These are phyloP conservation scores for Zaprionus capensis DNA, from an alignment of 1,140 invertebrate species.

Conservation along the genomic window DNA sequence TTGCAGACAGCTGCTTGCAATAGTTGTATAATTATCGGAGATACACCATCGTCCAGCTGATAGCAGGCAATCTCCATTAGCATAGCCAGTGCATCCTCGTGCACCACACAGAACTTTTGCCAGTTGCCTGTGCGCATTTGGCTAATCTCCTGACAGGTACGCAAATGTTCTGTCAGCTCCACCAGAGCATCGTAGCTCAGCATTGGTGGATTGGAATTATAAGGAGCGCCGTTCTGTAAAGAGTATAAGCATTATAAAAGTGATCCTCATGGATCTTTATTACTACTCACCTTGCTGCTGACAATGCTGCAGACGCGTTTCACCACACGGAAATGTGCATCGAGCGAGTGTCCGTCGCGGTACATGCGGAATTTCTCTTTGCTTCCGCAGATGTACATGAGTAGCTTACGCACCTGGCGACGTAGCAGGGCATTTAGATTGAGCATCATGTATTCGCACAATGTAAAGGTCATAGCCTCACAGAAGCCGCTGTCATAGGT, in stretches of 20 bases:
- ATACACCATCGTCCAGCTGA: conserved; percentile 96
- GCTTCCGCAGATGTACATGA: conserved; percentile 96
- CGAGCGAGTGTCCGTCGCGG: conserved; percentile 95
- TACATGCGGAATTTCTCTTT: conserved; percentile 98
- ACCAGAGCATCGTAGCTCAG: conserved; percentile 95
- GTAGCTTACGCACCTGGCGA: conserved; percentile 93
- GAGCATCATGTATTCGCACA: conserved; percentile 99
- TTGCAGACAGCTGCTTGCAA: conserved; percentile 94
- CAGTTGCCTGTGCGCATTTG: conserved; percentile 96
- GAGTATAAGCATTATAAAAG: not conserved
- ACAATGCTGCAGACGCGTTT: conserved; percentile 84
- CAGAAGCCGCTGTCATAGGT: conserved; percentile 90
- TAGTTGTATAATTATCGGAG: conserved; percentile 94
- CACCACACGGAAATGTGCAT: conserved; percentile 91
- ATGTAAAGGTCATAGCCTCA: conserved; percentile 91
- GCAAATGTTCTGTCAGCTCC: conserved; percentile 96
- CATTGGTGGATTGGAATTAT: conserved; percentile 85
- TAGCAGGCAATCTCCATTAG: conserved; percentile 91
- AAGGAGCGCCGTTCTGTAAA: conserved; percentile 69
- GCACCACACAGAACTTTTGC: conserved; percentile 94
- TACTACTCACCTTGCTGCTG: conserved; percentile 82
- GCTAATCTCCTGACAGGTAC: conserved; percentile 96
- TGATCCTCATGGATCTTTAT: not conserved
- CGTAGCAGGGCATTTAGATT: conserved; percentile 91
- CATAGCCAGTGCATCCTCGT: conserved; percentile 91